Percentiles rank a stretch among this genome's conserved stretches.
These are phyloP conservation scores for Theretra japonica DNA, from an alignment of 2,888 invertebrate genomes.

Conservation along the genomic window DNA sequence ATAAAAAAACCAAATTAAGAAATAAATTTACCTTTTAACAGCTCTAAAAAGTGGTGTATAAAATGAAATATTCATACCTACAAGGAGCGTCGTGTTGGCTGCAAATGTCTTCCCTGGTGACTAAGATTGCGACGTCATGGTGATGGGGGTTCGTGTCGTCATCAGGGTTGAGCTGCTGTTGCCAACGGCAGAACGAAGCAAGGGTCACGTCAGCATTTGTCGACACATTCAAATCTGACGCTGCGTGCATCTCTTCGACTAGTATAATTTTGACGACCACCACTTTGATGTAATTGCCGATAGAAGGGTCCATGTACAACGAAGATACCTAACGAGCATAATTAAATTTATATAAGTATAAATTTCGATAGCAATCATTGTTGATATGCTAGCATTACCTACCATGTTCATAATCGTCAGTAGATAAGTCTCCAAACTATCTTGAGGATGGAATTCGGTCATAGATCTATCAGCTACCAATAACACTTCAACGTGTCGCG, in stretches of 20 bases:
- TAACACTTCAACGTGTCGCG: slow-evolving; percentile 92
- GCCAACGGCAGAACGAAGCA: slow-evolving; percentile 94
- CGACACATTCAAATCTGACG: slow-evolving; percentile 88
- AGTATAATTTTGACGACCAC: slow-evolving; percentile 94
- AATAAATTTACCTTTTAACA: neutral
- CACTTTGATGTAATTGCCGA: slow-evolving; percentile 95
- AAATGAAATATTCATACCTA: slow-evolving; percentile 68
- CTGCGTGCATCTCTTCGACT: slow-evolving; percentile 87
- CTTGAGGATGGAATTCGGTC: slow-evolving; percentile 93
- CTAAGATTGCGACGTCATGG: slow-evolving; percentile 94
- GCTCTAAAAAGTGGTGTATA: neutral
- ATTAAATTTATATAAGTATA: slow-evolving; percentile 2
- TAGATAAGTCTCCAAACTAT: slow-evolving; percentile 93
- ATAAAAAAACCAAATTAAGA: neutral
- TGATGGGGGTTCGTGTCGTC: slow-evolving; percentile 93
- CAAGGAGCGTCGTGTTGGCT: slow-evolving; percentile 83
- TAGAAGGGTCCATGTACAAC: slow-evolving; percentile 93
- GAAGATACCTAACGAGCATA: slow-evolving; percentile 85
- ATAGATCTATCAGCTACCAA: slow-evolving; percentile 95
- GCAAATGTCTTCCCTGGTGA: slow-evolving; percentile 92
- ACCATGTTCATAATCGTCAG: slow-evolving; percentile 97
- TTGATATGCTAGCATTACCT: slow-evolving; percentile 46
- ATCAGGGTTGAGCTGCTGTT: slow-evolving; percentile 89
- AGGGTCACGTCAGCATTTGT: slow-evolving; percentile 93
- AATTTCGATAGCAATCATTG: neutral